Evolutionary conservation across 2,797 vertebrate species (phyloP).

Genomic region (Mus caroli): DNA sequence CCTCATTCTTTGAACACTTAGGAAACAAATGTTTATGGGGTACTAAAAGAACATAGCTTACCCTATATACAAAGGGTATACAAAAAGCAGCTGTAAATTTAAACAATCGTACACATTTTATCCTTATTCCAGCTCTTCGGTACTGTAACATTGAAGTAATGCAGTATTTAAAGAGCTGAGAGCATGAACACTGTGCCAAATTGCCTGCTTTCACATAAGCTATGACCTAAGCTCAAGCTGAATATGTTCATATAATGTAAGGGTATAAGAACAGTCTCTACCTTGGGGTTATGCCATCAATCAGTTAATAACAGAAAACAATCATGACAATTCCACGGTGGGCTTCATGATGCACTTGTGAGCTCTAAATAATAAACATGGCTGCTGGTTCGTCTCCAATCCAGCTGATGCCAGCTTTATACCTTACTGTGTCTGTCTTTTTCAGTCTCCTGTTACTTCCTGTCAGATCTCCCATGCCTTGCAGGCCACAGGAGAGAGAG

Average conservation of each 20-base stretch:
- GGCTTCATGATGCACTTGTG: background rate
- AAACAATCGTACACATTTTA: background rate
- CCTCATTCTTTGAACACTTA: conserved; percentile 42
- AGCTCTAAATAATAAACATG: background rate
- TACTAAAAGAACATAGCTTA: background rate
- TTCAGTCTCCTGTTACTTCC: background rate
- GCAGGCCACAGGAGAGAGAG: background rate
- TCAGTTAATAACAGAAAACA: conserved; percentile 16
- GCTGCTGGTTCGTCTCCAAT: background rate
- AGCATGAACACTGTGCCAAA: background rate
- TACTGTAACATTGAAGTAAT: background rate
- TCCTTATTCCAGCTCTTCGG: conserved; percentile 7
- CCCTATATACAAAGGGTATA: background rate
- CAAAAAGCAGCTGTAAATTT: background rate
- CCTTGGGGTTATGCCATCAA: background rate
- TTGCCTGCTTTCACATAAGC: background rate
- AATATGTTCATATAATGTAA: background rate
- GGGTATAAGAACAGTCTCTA: background rate
- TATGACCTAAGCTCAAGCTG: background rate
- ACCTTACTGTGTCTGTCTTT: background rate
- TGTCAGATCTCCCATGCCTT: background rate
- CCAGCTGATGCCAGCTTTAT: background rate
- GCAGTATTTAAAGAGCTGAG: background rate
- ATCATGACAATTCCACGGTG: background rate
- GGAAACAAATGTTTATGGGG: conserved; percentile 41